phyloP scores from a whole-genome alignment of 1,140 invertebrate species.

The Cherax quadricarinatus region DNA sequence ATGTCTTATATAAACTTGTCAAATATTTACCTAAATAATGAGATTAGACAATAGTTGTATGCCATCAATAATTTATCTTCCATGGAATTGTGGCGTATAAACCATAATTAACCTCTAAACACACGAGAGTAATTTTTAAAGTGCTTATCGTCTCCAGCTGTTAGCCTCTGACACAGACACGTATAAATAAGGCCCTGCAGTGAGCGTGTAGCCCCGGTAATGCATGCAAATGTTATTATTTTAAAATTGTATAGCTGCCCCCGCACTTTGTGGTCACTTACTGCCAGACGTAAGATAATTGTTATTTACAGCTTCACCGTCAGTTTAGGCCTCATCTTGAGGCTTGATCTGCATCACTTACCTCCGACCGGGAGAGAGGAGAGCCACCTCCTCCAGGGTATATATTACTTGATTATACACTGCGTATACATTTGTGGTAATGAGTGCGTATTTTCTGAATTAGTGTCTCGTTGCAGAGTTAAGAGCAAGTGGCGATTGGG shows the following conservation, averaged over 20 bases:
- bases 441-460: not conserved
- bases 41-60: too few relatives aligned
- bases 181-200: constrained; percentile 3
- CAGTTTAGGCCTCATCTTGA: not conserved
- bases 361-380: not conserved
- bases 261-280: not conserved
- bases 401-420: not conserved
- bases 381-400: not conserved
- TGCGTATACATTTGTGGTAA: not conserved
- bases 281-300: constrained; percentile 10
- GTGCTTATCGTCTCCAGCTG: not conserved
- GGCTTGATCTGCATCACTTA: not conserved
- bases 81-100: not conserved
- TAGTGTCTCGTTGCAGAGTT: not conserved
- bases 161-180: constrained; percentile 17
- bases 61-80: not conserved
- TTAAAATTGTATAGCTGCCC: constrained; percentile 31
- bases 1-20: too few relatives aligned
- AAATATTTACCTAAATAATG: too few relatives aligned
- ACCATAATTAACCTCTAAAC: not conserved
- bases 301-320: not conserved
- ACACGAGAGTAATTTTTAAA: not conserved
- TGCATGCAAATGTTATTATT: constrained; percentile 46
- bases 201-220: constrained; percentile 22
- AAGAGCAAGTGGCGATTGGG: not conserved